phyloP scores from a whole-genome alignment of 2,113 vertebrate species.

The Passer montanus region DNA sequence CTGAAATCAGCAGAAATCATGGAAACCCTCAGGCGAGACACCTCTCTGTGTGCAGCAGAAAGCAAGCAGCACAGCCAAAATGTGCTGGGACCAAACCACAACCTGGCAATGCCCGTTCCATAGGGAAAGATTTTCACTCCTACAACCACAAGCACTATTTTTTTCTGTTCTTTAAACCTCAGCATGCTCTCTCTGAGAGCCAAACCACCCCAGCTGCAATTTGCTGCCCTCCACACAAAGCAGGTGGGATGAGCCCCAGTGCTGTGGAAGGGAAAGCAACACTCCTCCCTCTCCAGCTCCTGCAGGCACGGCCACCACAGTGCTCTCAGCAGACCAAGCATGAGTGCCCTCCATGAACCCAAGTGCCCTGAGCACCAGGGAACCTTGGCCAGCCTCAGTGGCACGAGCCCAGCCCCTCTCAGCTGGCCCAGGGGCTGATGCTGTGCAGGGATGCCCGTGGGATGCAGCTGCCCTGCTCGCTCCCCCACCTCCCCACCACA shows the following conservation, averaged over 20 bases:
- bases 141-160: background rate
- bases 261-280: background rate
- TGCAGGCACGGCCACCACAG: background rate
- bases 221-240: background rate
- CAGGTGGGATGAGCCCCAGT: background rate
- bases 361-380: background rate
- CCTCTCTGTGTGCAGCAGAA: background rate
- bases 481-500: background rate
- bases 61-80: background rate
- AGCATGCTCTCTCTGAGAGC: background rate
- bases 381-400: fast-evolving
- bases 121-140: background rate
- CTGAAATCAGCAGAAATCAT: background rate
- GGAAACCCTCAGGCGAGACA: background rate
- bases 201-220: background rate
- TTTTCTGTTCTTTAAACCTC: background rate
- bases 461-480: fast-evolving
- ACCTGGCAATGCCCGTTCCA: background rate
- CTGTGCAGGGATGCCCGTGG: background rate
- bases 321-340: background rate
- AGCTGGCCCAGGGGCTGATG: background rate
- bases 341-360: background rate
- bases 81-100: background rate
- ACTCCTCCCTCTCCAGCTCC: background rate
- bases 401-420: background rate